These are phyloP conservation scores for Bombus pyrosoma DNA, from an alignment of 1,140 invertebrate genomes.

Conservation along the genomic window DNA sequence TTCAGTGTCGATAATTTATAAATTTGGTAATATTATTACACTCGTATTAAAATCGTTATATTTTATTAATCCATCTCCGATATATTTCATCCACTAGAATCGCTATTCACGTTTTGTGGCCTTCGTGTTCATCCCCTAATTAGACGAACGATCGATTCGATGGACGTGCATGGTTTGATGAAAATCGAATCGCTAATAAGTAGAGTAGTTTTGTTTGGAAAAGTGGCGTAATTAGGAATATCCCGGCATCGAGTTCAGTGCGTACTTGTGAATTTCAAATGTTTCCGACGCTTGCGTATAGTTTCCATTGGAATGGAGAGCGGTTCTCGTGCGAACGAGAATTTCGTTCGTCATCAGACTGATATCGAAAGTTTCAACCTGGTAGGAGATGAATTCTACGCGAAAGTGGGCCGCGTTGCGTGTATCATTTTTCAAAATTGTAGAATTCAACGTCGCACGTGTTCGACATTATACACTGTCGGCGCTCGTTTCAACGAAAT, in stretches of 20 bases:
- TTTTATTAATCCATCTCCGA: too few species aligned
- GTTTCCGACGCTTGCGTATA: neutral
- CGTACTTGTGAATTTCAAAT: conserved; percentile 18
- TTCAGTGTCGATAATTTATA: too few species aligned
- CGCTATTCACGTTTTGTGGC: too few species aligned
- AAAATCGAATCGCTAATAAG: neutral
- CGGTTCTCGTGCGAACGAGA: neutral
- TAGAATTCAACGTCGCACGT: conserved; percentile 1
- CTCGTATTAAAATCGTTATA: too few species aligned
- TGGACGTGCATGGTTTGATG: neutral
- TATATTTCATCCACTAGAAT: too few species aligned
- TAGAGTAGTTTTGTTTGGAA: neutral
- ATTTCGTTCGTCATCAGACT: conserved; percentile 12
- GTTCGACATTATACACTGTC: neutral
- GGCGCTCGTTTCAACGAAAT: neutral
- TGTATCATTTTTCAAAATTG: conserved; percentile 5
- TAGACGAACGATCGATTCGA: neutral
- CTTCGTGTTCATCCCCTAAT: neutral
- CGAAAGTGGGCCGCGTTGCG: neutral
- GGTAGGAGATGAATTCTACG: neutral
- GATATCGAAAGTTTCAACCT: conserved; percentile 5
- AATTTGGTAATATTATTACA: too few species aligned
- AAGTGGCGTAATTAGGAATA: neutral
- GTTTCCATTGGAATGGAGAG: conserved; percentile 6
- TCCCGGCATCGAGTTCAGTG: neutral